A percentile compares a stretch with the other conserved stretches of the same genome.
Conservation (phyloP, 2,113 vertebrate genomes). For the Myotis lucifugus region DNA sequence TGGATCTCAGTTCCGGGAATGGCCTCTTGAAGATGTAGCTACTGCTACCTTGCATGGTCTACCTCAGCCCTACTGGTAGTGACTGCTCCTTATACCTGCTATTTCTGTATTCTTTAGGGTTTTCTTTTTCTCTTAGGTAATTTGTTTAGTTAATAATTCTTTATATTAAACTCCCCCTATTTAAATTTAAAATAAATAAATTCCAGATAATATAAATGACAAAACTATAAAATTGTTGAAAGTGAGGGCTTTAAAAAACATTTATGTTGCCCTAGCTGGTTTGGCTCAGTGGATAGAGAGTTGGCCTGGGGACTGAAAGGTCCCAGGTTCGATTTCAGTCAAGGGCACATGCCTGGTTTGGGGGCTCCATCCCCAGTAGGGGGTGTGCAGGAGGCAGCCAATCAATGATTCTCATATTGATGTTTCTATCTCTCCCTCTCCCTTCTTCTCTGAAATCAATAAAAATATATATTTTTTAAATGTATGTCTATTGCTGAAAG, state of each 20-base stretch:
- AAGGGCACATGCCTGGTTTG: too few species aligned
- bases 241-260: neutral
- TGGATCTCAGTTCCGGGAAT: neutral
- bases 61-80: neutral
- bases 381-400: too few species aligned
- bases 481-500: too few species aligned
- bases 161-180: neutral
- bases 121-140: neutral
- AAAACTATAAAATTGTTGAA: neutral
- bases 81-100: neutral
- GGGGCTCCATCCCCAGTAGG: too few species aligned
- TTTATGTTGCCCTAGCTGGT: too few species aligned
- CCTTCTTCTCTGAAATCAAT: too few species aligned
- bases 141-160: neutral
- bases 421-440: too few species aligned
- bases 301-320: too few species aligned
- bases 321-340: too few species aligned
- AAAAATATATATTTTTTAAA: too few species aligned
- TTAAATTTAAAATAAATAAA: conserved; percentile 44
- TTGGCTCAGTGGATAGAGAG: too few species aligned
- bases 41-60: neutral
- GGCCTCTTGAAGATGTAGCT: neutral
- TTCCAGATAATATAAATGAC: neutral
- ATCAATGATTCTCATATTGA: too few species aligned
- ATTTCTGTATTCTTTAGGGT: neutral